Percentiles rank a stretch among this genome's conserved stretches.
Conservation (phyloP, 2,888 invertebrate genomes). For the Geophilus truncorum region DNA sequence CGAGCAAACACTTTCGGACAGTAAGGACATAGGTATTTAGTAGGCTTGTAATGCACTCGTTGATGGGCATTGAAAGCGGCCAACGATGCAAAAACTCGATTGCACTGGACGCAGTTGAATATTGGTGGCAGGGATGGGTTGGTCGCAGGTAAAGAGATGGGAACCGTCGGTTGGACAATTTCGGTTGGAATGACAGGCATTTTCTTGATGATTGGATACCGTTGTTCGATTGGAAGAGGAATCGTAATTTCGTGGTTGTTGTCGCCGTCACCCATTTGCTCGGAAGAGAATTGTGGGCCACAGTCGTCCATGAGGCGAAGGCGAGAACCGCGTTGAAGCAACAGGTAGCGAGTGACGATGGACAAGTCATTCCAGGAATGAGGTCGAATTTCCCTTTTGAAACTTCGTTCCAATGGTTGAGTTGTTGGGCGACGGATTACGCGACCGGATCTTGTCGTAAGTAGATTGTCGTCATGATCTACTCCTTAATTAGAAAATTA, state of each 20-base stretch:
- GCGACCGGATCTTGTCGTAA: constrained; percentile 28
- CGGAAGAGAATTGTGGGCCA: neutral
- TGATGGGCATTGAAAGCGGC: constrained; percentile 33
- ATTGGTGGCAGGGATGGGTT: neutral
- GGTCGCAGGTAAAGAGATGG: neutral
- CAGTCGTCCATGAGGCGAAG: constrained; percentile 27
- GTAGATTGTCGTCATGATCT: neutral
- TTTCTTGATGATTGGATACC: neutral
- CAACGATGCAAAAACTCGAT: constrained; percentile 28
- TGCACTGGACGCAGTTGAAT: constrained; percentile 31
- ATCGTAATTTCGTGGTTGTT: neutral
- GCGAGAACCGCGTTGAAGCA: constrained; percentile 29
- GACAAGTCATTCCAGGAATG: constrained; percentile 29
- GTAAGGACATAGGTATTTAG: constrained; percentile 31
- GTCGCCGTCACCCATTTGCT: neutral
- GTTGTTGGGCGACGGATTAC: constrained; percentile 28
- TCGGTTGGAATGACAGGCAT: neutral
- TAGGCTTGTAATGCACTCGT: constrained; percentile 33
- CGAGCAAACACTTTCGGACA: constrained; percentile 33
- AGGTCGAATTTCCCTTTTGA: neutral
- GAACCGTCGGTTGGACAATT: neutral
- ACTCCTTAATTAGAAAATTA: neutral
- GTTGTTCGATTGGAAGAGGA: neutral
- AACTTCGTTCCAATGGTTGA: neutral
- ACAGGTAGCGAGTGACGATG: constrained; percentile 28